A percentile compares a stretch with the other conserved stretches of the same genome.
Conservation (phyloP, 1,140 invertebrate species). For the Phymastichus coffea region DNA sequence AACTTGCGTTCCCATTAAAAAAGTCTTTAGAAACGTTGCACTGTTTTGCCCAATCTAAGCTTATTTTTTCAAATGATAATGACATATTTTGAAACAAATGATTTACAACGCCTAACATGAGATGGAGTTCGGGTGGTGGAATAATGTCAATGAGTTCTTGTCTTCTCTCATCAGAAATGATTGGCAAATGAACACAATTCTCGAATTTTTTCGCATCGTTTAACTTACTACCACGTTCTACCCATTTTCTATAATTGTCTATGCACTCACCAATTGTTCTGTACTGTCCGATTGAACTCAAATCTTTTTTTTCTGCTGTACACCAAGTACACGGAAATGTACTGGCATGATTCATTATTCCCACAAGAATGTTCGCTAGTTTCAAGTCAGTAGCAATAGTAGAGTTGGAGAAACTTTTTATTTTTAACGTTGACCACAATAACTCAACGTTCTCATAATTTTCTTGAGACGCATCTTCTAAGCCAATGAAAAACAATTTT, state of each 20-base stretch:
- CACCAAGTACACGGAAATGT: slow-evolving; percentile 14
- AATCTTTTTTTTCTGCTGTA: neutral
- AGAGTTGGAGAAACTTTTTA: slow-evolving; percentile 6
- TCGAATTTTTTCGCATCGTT: neutral
- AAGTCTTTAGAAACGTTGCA: slow-evolving; percentile 15
- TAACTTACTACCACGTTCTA: neutral
- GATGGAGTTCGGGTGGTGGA: too few relatives aligned
- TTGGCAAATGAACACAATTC: slow-evolving; percentile 9
- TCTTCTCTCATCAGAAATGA: neutral
- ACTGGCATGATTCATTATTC: too few relatives aligned
- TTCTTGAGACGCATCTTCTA: neutral
- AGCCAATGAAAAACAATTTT: slow-evolving; percentile 2
- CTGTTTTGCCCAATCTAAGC: neutral
- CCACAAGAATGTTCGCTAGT: too few relatives aligned
- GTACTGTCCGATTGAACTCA: neutral
- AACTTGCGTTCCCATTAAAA: slow-evolving; percentile 1
- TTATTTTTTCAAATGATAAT: neutral
- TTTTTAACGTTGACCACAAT: slow-evolving; percentile 6
- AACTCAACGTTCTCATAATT: slow-evolving; percentile 4
- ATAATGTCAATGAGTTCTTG: slow-evolving; percentile 5
- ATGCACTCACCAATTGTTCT: slow-evolving; percentile 1
- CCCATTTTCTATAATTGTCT: slow-evolving; percentile 14
- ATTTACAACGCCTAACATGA: too few relatives aligned
- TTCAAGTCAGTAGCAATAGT: too few relatives aligned
- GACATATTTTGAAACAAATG: slow-evolving; percentile 2